phyloP scores from a whole-genome alignment of 2,797 vertebrate species.

The Syngnathus rostellatus region DNA sequence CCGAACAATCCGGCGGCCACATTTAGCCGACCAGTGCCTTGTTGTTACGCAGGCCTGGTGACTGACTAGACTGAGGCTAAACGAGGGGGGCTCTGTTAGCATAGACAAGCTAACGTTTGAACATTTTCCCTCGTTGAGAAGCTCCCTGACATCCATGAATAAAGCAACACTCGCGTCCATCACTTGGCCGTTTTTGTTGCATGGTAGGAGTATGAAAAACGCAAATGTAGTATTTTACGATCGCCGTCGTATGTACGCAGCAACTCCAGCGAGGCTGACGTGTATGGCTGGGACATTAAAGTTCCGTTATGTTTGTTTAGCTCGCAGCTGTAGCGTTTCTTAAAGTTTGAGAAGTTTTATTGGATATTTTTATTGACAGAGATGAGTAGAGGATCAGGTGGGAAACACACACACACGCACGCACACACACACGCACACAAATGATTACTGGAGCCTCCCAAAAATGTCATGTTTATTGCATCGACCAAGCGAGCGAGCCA shows the following conservation, averaged over 20 bases:
- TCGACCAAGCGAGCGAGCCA: too few relatives aligned
- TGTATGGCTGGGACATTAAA: slow-evolving; percentile 1
- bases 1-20: neutral
- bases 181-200: neutral
- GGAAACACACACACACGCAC: too few relatives aligned
- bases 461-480: too few relatives aligned
- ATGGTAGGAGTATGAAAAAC: neutral
- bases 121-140: slow-evolving; percentile 1
- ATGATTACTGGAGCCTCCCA: too few relatives aligned
- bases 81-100: slow-evolving; percentile 29
- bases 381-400: neutral
- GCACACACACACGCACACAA: too few relatives aligned
- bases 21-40: neutral
- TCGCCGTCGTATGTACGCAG: neutral
- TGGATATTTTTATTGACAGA: neutral
- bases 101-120: slow-evolving; percentile 31
- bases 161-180: neutral
- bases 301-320: slow-evolving; percentile 41
- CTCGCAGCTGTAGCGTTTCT: slow-evolving; percentile 2
- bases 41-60: slow-evolving; percentile 37
- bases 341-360: neutral
- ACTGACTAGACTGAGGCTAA: slow-evolving; percentile 33
- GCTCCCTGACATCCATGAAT: neutral
- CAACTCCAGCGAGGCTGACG: too few relatives aligned
- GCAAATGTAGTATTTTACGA: neutral